Evolutionary conservation across 2,888 invertebrate species (phyloP).

Genomic region (Drosophila dives): DNA sequence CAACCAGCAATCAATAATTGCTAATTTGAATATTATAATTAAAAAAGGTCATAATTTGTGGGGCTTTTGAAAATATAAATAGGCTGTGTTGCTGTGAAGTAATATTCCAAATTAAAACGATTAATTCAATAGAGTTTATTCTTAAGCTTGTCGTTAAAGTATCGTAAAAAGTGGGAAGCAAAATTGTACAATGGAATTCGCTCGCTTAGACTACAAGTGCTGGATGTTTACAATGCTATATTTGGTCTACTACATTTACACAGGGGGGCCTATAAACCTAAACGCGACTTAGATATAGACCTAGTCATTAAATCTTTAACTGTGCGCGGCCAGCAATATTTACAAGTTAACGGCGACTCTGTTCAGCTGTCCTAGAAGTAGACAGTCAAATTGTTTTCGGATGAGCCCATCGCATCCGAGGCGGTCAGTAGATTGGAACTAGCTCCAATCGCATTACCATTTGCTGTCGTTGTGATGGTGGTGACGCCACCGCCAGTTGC

Average conservation of each 20-base stretch:
- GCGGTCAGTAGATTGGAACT: slow-evolving; percentile 82
- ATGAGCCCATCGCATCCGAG: slow-evolving; percentile 84
- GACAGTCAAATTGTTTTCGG: slow-evolving; percentile 87
- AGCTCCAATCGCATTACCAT: slow-evolving; percentile 28
- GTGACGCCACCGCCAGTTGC: slow-evolving; percentile 63
- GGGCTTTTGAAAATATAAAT: neutral
- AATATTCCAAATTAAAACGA: neutral
- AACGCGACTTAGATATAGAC: slow-evolving; percentile 48
- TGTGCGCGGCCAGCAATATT: slow-evolving; percentile 57
- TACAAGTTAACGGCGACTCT: slow-evolving; percentile 41
- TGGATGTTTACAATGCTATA: slow-evolving; percentile 71
- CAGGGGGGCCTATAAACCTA: slow-evolving; percentile 45
- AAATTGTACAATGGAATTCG: slow-evolving; percentile 75
- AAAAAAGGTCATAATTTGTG: neutral
- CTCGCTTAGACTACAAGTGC: slow-evolving; percentile 60
- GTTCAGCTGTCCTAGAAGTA: slow-evolving; percentile 85
- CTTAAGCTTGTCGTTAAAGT: slow-evolving; percentile 53
- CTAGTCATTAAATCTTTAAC: slow-evolving; percentile 41
- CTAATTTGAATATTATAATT: neutral
- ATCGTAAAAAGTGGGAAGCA: slow-evolving; percentile 66
- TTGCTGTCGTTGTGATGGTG: slow-evolving; percentile 60
- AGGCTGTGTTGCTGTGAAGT: neutral
- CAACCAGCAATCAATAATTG: neutral
- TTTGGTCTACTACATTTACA: slow-evolving; percentile 80
- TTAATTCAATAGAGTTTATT: slow-evolving; percentile 41